phyloP scores from a whole-genome alignment of 2,888 invertebrate genomes.

The Poecilobothrus nobilitatus region DNA sequence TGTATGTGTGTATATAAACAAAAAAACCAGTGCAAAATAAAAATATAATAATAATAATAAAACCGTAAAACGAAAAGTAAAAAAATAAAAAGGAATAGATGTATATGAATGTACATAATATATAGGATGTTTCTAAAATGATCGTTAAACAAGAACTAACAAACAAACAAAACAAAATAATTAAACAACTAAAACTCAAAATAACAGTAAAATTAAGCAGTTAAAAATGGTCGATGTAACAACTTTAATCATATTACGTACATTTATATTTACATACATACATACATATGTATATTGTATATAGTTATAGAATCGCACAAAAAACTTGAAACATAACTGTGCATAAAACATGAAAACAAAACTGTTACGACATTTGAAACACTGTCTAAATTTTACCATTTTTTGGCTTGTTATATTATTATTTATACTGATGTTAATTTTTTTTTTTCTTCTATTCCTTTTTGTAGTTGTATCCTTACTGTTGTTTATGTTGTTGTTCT shows the following conservation, averaged over 20 bases:
- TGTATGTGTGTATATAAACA: no score
- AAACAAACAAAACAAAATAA: not conserved
- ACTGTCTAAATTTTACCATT: not conserved
- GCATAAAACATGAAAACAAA: not conserved
- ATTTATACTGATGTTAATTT: no score
- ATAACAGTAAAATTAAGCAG: conserved; percentile 1
- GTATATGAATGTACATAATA: no score
- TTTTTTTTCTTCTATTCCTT: no score
- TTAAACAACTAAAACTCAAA: not conserved
- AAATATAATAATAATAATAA: not conserved
- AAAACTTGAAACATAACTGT: not conserved
- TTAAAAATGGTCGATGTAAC: not conserved
- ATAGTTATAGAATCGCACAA: not conserved
- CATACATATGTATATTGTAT: no score
- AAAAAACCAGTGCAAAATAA: not conserved
- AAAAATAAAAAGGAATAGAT: no score
- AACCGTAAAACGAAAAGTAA: no score
- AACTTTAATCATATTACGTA: no score
- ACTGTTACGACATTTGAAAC: not conserved
- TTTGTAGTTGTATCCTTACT: no score
- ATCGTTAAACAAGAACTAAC: not conserved
- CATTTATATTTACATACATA: not conserved
- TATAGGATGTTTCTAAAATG: not conserved
- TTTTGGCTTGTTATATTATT: not conserved
- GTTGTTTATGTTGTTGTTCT: not conserved